Percentiles rank a stretch among this genome's conserved stretches.
phyloP scores from a whole-genome alignment of 2,888 invertebrate species.

The Cosmia trapezina region DNA sequence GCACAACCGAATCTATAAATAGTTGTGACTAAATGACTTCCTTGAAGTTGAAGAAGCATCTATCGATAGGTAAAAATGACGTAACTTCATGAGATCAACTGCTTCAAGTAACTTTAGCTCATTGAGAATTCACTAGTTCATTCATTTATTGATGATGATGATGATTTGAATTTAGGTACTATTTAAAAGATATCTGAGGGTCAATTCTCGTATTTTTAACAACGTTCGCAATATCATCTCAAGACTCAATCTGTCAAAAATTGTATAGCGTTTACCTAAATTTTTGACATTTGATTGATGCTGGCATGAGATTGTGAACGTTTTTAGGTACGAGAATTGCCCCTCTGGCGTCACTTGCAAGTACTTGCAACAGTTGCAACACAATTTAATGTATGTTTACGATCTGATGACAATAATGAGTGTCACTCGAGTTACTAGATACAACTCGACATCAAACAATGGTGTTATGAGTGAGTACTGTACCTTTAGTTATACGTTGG shows the following conservation, averaged over 20 bases:
- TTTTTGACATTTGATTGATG: too few relatives aligned
- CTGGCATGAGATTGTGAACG: too few relatives aligned
- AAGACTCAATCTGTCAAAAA: too few relatives aligned
- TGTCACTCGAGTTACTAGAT: neutral
- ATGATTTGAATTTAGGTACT: conserved; percentile 3
- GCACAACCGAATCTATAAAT: conserved; percentile 41
- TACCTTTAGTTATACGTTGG: neutral
- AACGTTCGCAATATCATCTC: too few relatives aligned
- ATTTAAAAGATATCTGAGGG: neutral
- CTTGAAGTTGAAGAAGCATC: conserved; percentile 33
- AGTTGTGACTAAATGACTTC: conserved; percentile 42
- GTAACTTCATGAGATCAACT: conserved; percentile 32
- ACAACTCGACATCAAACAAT: conserved; percentile 15
- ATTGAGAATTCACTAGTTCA: conserved; percentile 22
- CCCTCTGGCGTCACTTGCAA: neutral
- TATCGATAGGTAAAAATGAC: conserved; percentile 22
- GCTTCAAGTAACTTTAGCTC: neutral
- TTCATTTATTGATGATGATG: too few relatives aligned
- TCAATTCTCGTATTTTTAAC: too few relatives aligned
- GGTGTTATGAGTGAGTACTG: conserved; percentile 9
- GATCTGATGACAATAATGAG: conserved; percentile 9
- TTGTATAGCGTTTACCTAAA: too few relatives aligned
- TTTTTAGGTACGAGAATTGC: too few relatives aligned
- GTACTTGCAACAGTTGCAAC: neutral
- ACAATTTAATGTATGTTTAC: neutral